Evolutionary conservation across 2,797 vertebrate species (phyloP).

Genomic region (Acanthurus leucopareius): DNA sequence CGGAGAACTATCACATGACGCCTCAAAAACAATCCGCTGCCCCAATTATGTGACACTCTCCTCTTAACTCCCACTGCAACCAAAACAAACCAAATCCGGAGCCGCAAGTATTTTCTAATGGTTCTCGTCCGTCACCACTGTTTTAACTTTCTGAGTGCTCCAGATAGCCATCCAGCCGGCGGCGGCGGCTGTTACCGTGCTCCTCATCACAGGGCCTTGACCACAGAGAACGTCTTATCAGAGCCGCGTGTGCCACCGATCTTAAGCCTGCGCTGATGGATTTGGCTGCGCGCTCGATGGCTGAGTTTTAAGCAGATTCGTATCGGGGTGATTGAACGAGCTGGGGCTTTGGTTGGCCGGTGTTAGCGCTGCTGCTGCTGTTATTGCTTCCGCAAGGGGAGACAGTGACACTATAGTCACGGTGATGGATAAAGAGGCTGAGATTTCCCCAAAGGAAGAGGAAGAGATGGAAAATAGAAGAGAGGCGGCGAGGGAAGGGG

Average conservation of each 20-base stretch:
- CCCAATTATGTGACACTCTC: slow-evolving; percentile 34
- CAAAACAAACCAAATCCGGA: slow-evolving; percentile 39
- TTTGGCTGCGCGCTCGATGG: slow-evolving; percentile 56
- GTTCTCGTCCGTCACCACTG: slow-evolving; percentile 45
- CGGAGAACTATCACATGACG: slow-evolving; percentile 36
- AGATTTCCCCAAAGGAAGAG: slow-evolving; percentile 55
- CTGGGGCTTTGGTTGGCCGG: slow-evolving; percentile 62
- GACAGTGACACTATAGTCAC: slow-evolving; percentile 47
- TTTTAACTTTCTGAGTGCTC: slow-evolving; percentile 34
- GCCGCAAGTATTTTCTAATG: slow-evolving; percentile 57
- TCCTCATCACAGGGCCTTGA: slow-evolving; percentile 62
- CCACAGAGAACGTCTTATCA: slow-evolving; percentile 77
- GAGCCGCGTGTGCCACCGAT: slow-evolving; percentile 48
- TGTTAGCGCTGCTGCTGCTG: slow-evolving; percentile 49
- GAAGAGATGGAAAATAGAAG: not conserved
- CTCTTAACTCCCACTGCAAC: slow-evolving; percentile 33
- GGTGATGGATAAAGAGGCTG: slow-evolving; percentile 65
- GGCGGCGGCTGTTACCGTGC: slow-evolving; percentile 40
- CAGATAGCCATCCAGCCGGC: slow-evolving; percentile 46
- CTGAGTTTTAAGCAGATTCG: slow-evolving; percentile 75
- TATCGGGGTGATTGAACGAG: slow-evolving; percentile 78
- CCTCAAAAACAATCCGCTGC: slow-evolving; percentile 30
- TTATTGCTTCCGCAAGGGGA: slow-evolving; percentile 63
- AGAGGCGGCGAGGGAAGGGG: slow-evolving; percentile 22
- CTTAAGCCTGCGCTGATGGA: slow-evolving; percentile 74